These are phyloP conservation scores for Albula goreensis DNA, from an alignment of 2,113 vertebrate genomes.

Conservation along the genomic window DNA sequence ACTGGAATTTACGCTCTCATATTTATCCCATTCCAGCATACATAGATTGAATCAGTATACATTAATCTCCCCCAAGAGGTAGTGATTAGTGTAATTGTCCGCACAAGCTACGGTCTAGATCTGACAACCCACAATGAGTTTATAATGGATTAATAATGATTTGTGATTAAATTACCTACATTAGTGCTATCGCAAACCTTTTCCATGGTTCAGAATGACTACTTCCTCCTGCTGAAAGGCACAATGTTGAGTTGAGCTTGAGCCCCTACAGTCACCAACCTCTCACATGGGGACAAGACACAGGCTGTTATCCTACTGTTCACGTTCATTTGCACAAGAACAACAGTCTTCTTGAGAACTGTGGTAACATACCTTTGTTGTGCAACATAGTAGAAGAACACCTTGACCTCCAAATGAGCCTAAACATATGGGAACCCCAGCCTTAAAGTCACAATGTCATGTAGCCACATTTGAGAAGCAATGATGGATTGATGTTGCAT, in stretches of 20 bases:
- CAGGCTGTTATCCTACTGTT: not conserved
- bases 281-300: not conserved
- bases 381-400: too few relatives aligned
- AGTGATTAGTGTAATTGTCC: not conserved
- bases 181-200: not conserved
- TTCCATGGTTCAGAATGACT: not conserved
- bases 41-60: not conserved
- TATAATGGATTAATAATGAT: slow-evolving; percentile 2
- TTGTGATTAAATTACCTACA: not conserved
- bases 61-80: not conserved
- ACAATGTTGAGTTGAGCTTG: not conserved
- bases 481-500: too few relatives aligned
- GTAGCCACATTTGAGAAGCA: too few relatives aligned
- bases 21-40: not conserved
- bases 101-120: not conserved
- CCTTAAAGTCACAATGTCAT: too few relatives aligned
- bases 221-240: not conserved
- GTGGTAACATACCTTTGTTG: too few relatives aligned
- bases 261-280: not conserved
- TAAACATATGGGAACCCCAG: too few relatives aligned
- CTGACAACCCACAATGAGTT: not conserved
- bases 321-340: not conserved
- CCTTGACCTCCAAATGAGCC: too few relatives aligned
- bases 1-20: not conserved
- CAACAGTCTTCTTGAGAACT: not conserved